Conservation (phyloP, 23 tunicate genomes). For the Ciona savignyi region DNA sequence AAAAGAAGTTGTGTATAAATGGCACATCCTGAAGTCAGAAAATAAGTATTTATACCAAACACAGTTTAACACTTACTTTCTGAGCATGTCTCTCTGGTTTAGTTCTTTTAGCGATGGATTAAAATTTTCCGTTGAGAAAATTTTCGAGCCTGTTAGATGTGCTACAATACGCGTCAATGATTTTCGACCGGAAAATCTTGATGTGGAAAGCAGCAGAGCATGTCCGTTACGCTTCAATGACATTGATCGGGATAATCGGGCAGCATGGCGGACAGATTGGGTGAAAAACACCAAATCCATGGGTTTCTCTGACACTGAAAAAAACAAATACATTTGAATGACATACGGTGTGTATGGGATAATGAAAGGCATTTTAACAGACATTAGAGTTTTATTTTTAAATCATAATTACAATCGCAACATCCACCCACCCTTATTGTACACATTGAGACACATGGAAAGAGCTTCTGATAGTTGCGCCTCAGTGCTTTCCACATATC, state of each 20-base stretch:
- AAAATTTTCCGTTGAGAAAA: constrained; percentile 9
- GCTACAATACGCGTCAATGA: constrained; percentile 42
- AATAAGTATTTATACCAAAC: too few species aligned
- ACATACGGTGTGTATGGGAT: too few species aligned
- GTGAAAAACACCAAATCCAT: constrained; percentile 60
- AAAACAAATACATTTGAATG: too few species aligned
- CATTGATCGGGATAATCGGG: constrained; percentile 64
- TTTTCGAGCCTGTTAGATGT: constrained; percentile 11
- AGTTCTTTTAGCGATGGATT: too few species aligned
- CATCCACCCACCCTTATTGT: constrained; percentile 24
- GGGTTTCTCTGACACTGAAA: background rate
- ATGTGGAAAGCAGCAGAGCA: constrained; percentile 55
- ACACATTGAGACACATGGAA: constrained; percentile 19
- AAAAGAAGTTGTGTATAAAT: too few species aligned
- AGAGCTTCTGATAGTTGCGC: constrained; percentile 37
- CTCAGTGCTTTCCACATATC: constrained; percentile 42
- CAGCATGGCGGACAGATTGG: constrained; percentile 69
- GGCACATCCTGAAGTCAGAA: too few species aligned
- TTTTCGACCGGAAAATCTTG: constrained; percentile 44
- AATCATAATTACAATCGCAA: background rate
- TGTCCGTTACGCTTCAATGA: constrained; percentile 51
- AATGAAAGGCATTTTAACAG: too few species aligned
- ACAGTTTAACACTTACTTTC: too few species aligned
- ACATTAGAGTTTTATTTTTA: too few species aligned
- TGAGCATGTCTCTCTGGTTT: too few species aligned